Base-by-base conservation (phyloP, 2,888 invertebrate genomes). In the Eumacrocentrus americanus region DNA sequence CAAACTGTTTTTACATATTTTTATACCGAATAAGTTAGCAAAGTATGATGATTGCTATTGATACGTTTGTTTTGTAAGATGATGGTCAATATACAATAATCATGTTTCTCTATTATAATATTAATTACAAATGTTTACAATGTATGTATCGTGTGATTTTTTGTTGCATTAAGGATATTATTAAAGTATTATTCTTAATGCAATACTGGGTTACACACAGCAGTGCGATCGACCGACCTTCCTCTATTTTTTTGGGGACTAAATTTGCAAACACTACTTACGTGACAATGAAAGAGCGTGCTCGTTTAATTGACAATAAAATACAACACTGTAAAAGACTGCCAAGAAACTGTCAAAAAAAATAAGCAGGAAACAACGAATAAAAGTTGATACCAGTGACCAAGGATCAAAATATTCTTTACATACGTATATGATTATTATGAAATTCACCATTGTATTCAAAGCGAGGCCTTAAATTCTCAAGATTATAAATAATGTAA, bases 1-100 rank as follows among this genome's bases (percentile, higher is more conserved):
- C 79, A 79, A 79, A 79, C 74, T 78, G 76, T 78, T 79, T 78
- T 77, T 78, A 79, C 72, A 74, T 75, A 73, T 73, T 75, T 51
- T 51, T 55, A 69, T 72, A 69, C 60, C 61, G 62, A 63, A 61
- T 77, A 74, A 75, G 73, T 68, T 74, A 75, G 70, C 61, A 64
- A 63, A 67, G 68, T 56, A 64, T 44, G 57, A 29, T 29, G 52
- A 60, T 60, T 50, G 59, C 58, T 64, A 67, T 65, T 42, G 62
- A 58, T 63, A 54, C 46, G 66, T 63, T 72, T 67, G 62, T 71
- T 69, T 66, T 66, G 61, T 74, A 74, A 73, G 70, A 69, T 68
- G 65, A 60, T 68, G 50, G 55, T 65, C 68, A 69, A 69, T 70
- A 60, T 67, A 72, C 69, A 72, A 60, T 72, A 72, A 76, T 72